Evolutionary conservation across 2,888 invertebrate genomes (phyloP).

Genomic region (Tortricodes alternella): DNA sequence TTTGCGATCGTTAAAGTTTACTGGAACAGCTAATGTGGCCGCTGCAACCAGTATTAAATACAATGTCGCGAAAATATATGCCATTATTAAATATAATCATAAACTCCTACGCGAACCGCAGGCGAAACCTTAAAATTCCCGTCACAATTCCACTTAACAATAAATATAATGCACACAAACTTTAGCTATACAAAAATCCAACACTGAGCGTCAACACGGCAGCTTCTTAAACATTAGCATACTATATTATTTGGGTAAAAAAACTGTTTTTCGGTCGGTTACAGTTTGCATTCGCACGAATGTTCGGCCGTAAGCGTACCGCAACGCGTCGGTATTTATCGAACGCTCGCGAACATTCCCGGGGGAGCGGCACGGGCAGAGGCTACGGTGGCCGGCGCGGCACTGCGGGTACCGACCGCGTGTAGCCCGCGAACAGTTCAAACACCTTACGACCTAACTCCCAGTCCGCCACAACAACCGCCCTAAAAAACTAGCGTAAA

Average conservation of each 20-base stretch:
- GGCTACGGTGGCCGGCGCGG: constrained; percentile 71
- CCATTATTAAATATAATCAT: constrained; percentile 24
- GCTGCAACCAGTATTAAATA: background rate
- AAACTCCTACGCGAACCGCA: constrained; percentile 32
- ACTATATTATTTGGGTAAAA: constrained; percentile 42
- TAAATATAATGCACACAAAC: constrained; percentile 30
- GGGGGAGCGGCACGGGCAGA: constrained; percentile 52
- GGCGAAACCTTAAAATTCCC: constrained; percentile 31
- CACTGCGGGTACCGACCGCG: constrained; percentile 76
- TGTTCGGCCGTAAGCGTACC: constrained; percentile 58
- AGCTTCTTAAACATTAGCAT: constrained; percentile 12
- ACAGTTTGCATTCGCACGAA: constrained; percentile 42
- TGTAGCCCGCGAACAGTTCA: constrained; percentile 53
- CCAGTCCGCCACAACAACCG: constrained; percentile 34
- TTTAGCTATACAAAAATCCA: constrained; percentile 31
- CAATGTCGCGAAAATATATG: constrained; percentile 31
- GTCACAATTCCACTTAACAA: constrained; percentile 34
- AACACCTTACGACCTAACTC: constrained; percentile 61
- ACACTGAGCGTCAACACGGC: constrained; percentile 23
- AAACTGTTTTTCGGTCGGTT: constrained; percentile 46
- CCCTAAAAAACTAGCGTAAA: constrained; percentile 39
- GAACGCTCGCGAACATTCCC: constrained; percentile 41
- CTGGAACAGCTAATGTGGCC: background rate
- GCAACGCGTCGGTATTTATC: constrained; percentile 60
- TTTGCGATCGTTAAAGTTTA: constrained; percentile 8